Evolutionary conservation across 2,113 vertebrate species (phyloP).

Genomic region (Pycnonotus jocosus): DNA sequence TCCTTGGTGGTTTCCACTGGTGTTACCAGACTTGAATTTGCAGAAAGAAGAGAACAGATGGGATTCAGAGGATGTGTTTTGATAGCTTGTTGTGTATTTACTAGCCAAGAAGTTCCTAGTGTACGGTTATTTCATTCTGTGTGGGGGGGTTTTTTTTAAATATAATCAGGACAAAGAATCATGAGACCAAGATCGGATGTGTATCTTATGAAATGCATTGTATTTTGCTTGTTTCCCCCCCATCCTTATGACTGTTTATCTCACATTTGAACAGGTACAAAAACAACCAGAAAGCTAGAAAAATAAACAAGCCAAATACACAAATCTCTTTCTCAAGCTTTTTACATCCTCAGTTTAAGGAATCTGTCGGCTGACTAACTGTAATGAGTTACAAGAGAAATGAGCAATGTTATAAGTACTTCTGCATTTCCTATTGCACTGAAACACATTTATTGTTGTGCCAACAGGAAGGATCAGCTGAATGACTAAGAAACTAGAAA

Average conservation of each 20-base stretch:
- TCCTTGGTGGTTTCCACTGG: not conserved
- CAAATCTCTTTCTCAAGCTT: constrained; percentile 20
- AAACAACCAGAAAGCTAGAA: constrained; percentile 1
- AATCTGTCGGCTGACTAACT: not conserved
- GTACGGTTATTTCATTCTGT: not conserved
- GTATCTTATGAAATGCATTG: not conserved
- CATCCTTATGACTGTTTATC: not conserved
- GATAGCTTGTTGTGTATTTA: not conserved
- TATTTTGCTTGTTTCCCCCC: constrained; percentile 9
- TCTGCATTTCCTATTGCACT: constrained; percentile 9
- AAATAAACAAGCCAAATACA: not conserved
- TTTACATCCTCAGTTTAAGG: constrained; percentile 17
- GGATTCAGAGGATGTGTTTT: not conserved
- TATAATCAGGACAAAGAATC: not conserved
- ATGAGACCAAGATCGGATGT: not conserved
- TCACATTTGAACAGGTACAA: constrained; percentile 7
- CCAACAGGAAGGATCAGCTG: constrained; percentile 14
- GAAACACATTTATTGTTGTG: not conserved
- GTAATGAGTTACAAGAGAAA: constrained; percentile 8
- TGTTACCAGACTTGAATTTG: not conserved
- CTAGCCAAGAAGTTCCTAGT: not conserved
- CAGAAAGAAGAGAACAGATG: not conserved
- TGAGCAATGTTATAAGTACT: not conserved
- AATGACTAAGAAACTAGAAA: constrained; percentile 29
- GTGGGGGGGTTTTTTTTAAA: not conserved